Percentiles rank a stretch among this genome's conserved stretches.
Conservation (phyloP, 1,140 invertebrate species). For the Drosophila ananassae region DNA sequence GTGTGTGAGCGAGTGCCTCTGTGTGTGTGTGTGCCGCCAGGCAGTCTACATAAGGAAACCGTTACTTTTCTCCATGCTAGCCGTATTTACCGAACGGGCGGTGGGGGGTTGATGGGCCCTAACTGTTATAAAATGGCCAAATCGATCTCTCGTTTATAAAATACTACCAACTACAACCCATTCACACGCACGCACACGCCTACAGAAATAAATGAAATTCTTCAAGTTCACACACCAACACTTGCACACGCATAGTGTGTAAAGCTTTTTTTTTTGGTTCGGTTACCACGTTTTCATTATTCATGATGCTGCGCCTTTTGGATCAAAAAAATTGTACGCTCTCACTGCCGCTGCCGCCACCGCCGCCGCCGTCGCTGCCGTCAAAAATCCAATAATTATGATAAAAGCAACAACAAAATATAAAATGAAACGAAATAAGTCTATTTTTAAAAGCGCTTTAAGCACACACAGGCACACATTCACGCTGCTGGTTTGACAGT, state of each 20-base stretch:
- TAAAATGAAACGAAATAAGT: slow-evolving; percentile 63
- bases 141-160: slow-evolving; percentile 60
- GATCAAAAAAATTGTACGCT: slow-evolving; percentile 36
- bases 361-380: slow-evolving; percentile 5
- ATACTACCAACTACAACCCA: slow-evolving; percentile 56
- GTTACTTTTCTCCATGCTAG: slow-evolving; percentile 33
- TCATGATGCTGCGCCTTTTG: slow-evolving; percentile 20
- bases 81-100: slow-evolving; percentile 1
- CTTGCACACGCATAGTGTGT: slow-evolving; percentile 6
- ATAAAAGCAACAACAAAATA: slow-evolving; percentile 72
- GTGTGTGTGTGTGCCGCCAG: slow-evolving; percentile 50
- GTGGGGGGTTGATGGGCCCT: slow-evolving; percentile 19
- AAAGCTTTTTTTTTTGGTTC: slow-evolving; percentile 26
- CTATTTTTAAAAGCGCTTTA: slow-evolving; percentile 77
- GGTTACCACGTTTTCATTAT: slow-evolving; percentile 40
- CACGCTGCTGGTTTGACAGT: slow-evolving; percentile 48
- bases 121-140: slow-evolving; percentile 37
- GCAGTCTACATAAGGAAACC: slow-evolving; percentile 72
- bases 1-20: neutral
- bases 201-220: slow-evolving; percentile 53
- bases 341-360: slow-evolving; percentile 18
- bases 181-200: slow-evolving; percentile 48
- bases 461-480: slow-evolving; percentile 55
- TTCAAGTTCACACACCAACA: slow-evolving; percentile 59
- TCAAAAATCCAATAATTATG: slow-evolving; percentile 76